Conservation (phyloP, 1,140 invertebrate genomes). For the Magallana angulata region DNA sequence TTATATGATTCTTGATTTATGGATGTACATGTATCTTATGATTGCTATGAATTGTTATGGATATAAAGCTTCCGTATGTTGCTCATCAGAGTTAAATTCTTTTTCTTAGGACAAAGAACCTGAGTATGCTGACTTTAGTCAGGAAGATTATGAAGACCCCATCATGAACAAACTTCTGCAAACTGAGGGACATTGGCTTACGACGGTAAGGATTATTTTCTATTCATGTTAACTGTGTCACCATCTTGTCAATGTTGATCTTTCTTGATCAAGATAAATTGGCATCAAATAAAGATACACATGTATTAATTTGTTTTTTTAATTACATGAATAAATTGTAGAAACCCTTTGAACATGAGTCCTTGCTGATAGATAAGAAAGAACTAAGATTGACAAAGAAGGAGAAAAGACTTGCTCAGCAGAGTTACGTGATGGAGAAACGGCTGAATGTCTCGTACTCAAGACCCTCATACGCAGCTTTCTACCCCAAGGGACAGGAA, state of each 20-base stretch:
- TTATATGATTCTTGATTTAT: too few species aligned
- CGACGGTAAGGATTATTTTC: constrained; percentile 66
- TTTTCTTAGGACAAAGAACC: constrained; percentile 72
- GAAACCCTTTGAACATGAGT: constrained; percentile 98
- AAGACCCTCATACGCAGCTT: constrained; percentile 80
- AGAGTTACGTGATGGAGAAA: constrained; percentile 96
- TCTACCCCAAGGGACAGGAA: constrained; percentile 77
- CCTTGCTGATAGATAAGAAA: constrained; percentile 95
- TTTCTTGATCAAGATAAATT: too few species aligned
- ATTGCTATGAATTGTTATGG: too few species aligned
- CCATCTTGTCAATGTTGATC: too few species aligned
- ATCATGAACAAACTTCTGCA: constrained; percentile 69
- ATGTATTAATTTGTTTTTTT: too few species aligned
- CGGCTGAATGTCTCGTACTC: constrained; percentile 87
- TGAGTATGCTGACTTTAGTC: constrained; percentile 67
- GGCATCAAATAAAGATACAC: too few species aligned
- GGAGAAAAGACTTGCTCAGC: constrained; percentile 93
- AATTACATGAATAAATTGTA: constrained; percentile 63
- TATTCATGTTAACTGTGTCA: too few species aligned
- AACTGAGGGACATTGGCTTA: constrained; percentile 73
- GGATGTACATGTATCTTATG: too few species aligned
- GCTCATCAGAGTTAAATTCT: not conserved
- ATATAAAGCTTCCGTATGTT: too few species aligned
- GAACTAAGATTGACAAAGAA: constrained; percentile 96
- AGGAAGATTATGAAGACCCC: constrained; percentile 68